Evolutionary conservation across 1,140 invertebrate species (phyloP).

Genomic region (Euborellia annulipes): DNA sequence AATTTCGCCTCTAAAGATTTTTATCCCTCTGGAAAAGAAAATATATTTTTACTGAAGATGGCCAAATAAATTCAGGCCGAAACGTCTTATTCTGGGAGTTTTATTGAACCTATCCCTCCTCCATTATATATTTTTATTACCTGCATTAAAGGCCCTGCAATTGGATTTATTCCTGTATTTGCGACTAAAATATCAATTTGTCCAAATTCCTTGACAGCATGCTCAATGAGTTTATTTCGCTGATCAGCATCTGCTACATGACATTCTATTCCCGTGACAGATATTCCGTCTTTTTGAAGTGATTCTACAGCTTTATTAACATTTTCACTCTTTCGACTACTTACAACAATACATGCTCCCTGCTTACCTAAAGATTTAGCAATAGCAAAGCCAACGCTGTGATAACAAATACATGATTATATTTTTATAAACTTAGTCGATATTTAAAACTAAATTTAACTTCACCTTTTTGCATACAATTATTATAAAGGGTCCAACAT

Average conservation of each 20-base stretch:
- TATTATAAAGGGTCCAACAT: slow-evolving; percentile 5
- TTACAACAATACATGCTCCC: slow-evolving; percentile 83
- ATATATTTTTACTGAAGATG: too few relatives aligned
- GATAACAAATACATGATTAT: slow-evolving; percentile 17
- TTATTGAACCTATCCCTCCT: slow-evolving; percentile 61
- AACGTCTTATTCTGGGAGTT: too few relatives aligned
- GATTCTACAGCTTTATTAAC: slow-evolving; percentile 61
- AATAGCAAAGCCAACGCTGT: slow-evolving; percentile 84
- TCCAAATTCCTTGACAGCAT: slow-evolving; percentile 62
- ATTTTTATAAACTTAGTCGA: too few relatives aligned
- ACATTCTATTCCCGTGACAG: slow-evolving; percentile 62
- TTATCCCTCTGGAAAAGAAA: too few relatives aligned
- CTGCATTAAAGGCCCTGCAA: slow-evolving; percentile 59
- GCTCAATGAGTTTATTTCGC: slow-evolving; percentile 56
- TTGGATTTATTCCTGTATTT: slow-evolving; percentile 87
- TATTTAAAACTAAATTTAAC: too few relatives aligned
- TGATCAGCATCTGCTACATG: slow-evolving; percentile 73
- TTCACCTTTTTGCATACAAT: too few relatives aligned
- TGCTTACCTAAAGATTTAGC: slow-evolving; percentile 71
- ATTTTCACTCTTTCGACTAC: slow-evolving; percentile 78
- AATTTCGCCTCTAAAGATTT: too few relatives aligned
- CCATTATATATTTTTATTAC: too few relatives aligned
- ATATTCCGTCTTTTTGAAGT: slow-evolving; percentile 46
- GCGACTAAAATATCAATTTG: slow-evolving; percentile 87
- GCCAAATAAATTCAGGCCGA: too few relatives aligned